Percentiles rank a stretch among this genome's conserved stretches.
phyloP scores from a whole-genome alignment of 2,888 invertebrate genomes.

The Odontocolon sp. region DNA sequence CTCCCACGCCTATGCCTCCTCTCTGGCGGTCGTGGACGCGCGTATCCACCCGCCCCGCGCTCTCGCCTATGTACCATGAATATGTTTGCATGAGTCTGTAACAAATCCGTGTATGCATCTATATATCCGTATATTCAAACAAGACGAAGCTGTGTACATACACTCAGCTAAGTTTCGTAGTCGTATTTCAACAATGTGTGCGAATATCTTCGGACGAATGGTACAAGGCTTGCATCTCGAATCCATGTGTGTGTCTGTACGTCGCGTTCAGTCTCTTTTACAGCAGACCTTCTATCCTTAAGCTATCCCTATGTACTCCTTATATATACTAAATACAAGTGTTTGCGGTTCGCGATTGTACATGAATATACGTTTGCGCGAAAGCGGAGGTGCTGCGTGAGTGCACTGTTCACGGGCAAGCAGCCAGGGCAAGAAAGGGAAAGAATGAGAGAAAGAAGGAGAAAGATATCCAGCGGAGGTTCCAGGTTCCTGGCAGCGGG shows the following conservation, averaged over 20 bases:
- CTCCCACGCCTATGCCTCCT: constrained; percentile 80
- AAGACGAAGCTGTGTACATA: no score
- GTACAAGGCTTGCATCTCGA: no score
- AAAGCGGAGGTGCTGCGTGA: constrained; percentile 54
- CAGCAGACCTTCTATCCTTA: no score
- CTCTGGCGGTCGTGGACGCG: constrained; percentile 46
- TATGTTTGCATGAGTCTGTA: neutral
- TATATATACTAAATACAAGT: neutral
- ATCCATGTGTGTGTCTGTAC: no score
- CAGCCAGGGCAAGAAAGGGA: constrained; percentile 18
- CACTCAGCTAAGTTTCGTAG: no score
- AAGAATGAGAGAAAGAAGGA: constrained; percentile 24
- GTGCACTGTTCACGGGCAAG: constrained; percentile 52
- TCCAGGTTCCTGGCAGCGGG: constrained; percentile 52
- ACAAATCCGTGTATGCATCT: neutral
- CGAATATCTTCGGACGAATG: no score
- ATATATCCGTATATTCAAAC: neutral
- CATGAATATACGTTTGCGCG: constrained; percentile 18
- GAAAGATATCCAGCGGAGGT: constrained; percentile 31
- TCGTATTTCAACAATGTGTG: no score
- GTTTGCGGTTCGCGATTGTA: neutral
- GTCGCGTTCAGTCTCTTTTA: no score
- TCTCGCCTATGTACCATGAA: constrained; percentile 30
- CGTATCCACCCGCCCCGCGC: constrained; percentile 35
- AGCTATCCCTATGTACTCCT: constrained; percentile 7